Conservation (phyloP, 1,140 invertebrate genomes). For the Philotrypesis tridentata region DNA sequence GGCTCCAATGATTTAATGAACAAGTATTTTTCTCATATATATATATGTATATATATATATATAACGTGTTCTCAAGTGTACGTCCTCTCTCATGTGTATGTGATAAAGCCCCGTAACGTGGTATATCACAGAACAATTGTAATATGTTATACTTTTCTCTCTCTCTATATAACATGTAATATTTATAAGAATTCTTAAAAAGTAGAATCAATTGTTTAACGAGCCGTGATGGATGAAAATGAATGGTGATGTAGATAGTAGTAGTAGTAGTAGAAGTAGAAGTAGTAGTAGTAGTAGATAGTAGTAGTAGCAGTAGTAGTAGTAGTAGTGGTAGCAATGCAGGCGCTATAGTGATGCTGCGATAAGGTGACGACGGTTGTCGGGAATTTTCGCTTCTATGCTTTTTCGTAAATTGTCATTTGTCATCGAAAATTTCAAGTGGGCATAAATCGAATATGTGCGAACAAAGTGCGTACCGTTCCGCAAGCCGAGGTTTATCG, state of each 20-base stretch:
- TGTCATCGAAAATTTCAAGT: conserved; percentile 23
- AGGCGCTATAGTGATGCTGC: conserved; percentile 69
- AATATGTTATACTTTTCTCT: conserved; percentile 63
- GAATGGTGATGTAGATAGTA: conserved; percentile 62
- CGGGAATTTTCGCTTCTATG: conserved; percentile 38
- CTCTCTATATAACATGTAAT: conserved; percentile 64
- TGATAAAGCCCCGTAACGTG: conserved; percentile 74
- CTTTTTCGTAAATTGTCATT: conserved; percentile 6
- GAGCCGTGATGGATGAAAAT: conserved; percentile 69
- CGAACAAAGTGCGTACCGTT: conserved; percentile 1
- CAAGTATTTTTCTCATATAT: conserved; percentile 27
- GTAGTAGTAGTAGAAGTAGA: conserved; percentile 34
- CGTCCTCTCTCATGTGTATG: conserved; percentile 60
- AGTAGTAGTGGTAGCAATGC: conserved; percentile 59
- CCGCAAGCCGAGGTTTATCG: neutral
- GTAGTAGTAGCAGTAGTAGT: conserved; percentile 25
- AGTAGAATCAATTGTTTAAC: conserved; percentile 62
- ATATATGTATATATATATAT: neutral
- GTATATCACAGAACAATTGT: conserved; percentile 75
- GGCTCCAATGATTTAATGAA: conserved; percentile 47
- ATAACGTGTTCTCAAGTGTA: conserved; percentile 51
- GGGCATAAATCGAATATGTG: conserved; percentile 10
- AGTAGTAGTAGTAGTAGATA: conserved; percentile 55
- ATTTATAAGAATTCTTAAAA: conserved; percentile 70
- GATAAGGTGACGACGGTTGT: conserved; percentile 63